Conservation (phyloP, 2,797 vertebrate species). For the Antennarius maculatus region DNA sequence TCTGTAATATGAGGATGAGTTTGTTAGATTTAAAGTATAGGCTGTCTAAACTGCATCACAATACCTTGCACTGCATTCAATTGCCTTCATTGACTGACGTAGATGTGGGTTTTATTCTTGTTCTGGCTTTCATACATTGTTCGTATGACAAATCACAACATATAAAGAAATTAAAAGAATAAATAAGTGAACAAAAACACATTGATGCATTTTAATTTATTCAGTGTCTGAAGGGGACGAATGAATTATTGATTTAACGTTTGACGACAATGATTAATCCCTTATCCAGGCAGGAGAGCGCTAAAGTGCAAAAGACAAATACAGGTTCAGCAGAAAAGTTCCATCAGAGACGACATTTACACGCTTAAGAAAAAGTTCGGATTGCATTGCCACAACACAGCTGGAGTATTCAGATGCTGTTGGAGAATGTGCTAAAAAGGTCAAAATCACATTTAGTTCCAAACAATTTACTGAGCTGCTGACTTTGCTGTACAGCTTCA, state of each 20-base stretch:
- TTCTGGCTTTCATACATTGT: slow-evolving; percentile 37
- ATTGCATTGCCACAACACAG: slow-evolving; percentile 8
- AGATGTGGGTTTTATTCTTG: slow-evolving; percentile 27
- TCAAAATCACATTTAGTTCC: slow-evolving; percentile 1
- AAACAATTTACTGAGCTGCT: slow-evolving; percentile 9
- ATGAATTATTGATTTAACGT: slow-evolving; percentile 28
- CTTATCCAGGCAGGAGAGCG: slow-evolving; percentile 61
- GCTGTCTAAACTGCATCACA: slow-evolving; percentile 44
- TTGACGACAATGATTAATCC: slow-evolving; percentile 53
- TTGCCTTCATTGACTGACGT: slow-evolving; percentile 45
- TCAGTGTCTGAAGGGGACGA: neutral
- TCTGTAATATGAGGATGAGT: slow-evolving; percentile 27
- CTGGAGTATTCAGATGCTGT: slow-evolving; percentile 15
- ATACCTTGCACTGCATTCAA: slow-evolving; percentile 34
- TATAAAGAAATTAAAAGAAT: slow-evolving; percentile 55
- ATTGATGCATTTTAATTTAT: slow-evolving; percentile 28
- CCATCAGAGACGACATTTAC: neutral
- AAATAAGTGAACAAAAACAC: slow-evolving; percentile 24
- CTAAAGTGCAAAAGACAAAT: slow-evolving; percentile 82
- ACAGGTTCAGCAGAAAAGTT: slow-evolving; percentile 54
- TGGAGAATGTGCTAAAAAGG: neutral
- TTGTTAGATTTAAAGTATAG: slow-evolving; percentile 10
- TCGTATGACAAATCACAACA: slow-evolving; percentile 37
- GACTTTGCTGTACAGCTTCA: slow-evolving; percentile 5
- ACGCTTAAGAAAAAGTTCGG: slow-evolving; percentile 13